These are phyloP conservation scores for Pollenia griseotomentosa DNA, from an alignment of 2,888 invertebrate species.

Conservation along the genomic window DNA sequence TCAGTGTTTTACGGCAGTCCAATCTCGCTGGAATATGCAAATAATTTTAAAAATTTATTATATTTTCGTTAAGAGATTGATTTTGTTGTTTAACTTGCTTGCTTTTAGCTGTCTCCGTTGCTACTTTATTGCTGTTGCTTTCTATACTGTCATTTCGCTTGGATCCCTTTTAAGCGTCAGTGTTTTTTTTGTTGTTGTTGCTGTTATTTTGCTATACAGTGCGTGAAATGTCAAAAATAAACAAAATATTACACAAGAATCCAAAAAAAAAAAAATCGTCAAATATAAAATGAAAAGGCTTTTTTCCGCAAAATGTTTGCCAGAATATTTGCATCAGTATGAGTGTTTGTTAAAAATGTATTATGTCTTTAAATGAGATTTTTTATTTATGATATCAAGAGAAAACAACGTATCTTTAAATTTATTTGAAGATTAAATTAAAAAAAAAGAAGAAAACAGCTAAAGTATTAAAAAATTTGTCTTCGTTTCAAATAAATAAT, in stretches of 20 bases:
- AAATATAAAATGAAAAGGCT: background rate
- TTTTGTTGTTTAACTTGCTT: constrained; percentile 29
- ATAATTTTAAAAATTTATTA: constrained; percentile 73
- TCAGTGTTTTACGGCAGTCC: constrained; percentile 32
- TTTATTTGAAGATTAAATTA: constrained; percentile 28
- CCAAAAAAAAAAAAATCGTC: background rate
- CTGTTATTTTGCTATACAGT: constrained; percentile 53
- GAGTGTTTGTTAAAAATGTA: constrained; percentile 15
- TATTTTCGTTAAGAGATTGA: constrained; percentile 69
- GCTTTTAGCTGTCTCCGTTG: background rate
- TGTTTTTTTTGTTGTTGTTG: constrained; percentile 26
- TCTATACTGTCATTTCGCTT: constrained; percentile 30
- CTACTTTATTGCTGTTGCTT: background rate
- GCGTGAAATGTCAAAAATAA: constrained; percentile 50
- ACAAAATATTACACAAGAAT: background rate
- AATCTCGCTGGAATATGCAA: constrained; percentile 69
- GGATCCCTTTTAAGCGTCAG: constrained; percentile 25
- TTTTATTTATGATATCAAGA: constrained; percentile 64
- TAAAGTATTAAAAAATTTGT: background rate
- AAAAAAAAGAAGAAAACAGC: too few relatives aligned
- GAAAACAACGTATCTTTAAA: constrained; percentile 49
- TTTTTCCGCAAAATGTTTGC: background rate
- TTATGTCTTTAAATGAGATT: constrained; percentile 59
- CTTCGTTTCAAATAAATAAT: background rate
- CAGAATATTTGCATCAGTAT: background rate